Base-by-base conservation (phyloP, 1,140 invertebrate genomes). In the Wiebesia pumilae region DNA sequence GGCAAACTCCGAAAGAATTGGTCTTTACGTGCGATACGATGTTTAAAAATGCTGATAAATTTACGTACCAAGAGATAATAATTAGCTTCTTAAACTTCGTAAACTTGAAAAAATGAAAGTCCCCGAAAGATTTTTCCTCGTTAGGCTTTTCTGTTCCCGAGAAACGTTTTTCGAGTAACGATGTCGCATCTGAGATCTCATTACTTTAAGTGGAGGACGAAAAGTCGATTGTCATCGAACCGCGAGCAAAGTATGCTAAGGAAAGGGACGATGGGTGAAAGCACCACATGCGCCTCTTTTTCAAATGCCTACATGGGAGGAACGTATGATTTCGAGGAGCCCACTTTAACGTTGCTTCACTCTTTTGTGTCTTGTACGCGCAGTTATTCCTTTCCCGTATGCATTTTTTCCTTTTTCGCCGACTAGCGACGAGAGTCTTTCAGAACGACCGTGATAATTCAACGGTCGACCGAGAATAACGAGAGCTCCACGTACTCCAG, bases 161-260 rank as follows among this genome's bases (percentile, higher is more conserved):
- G 58, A 62, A 62, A 62, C 58, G 58, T 62, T 62, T 27, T 27
- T 62, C 58, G 27, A 6, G 73, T 38, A 71, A 38, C 67, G 35
- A 62, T 62, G 58, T 62, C 58, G 24, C 58, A 62, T 62, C 58
- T 38, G 35, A 51, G 27, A 40, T 27, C 75, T 78, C 43, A 51
- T 51, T 78, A 78, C 51, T 78, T 78, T 51, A 78, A 51, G 43
- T 47, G 16, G 33, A 78, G 43, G 43, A 51, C 27, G 43, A 78
- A 51, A 78, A 73, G 54, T 73, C 81, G 67, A 83, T 71, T 54
- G 81, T 54, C 81, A 73, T 73, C 30, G 38, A 33, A 27, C 9
- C 27, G 47, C 43, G 27, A 30, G 67, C 10, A 16, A 35, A 27
- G 58, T 54, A 12, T 54, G 51, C 19, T 54, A 9, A 35, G 21